Base-by-base conservation (phyloP, 2,113 vertebrate genomes). In the Nothobranchius furzeri region DNA sequence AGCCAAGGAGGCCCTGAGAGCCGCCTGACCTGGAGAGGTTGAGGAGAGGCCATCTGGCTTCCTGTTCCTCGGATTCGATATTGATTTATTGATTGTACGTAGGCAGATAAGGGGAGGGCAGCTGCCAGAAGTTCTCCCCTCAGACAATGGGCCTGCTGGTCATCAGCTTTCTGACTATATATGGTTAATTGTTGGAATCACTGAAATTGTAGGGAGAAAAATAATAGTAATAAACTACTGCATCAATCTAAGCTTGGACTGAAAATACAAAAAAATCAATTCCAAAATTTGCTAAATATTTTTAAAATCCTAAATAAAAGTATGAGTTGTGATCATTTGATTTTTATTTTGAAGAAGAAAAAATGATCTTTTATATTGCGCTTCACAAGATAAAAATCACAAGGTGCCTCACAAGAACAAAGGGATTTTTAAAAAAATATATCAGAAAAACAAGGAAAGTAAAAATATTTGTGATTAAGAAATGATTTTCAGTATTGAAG, bases 1-100 rank as follows among this genome's bases (percentile, higher is more conserved):
- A 93, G 90, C 91, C 70, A 37, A 73, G 81, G 76, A 86, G 88
- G 73, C 83, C 87, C 80, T 89, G 73, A 87, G 88, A 90, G 89
- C 14, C 9, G 62, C 65, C 82, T 76, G 73, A 78, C 69, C 88
- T 68, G 9, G 62, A 73, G 69, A 76, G 78, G 77, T 73, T 69
- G 78, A 69, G 70, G 78, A 75, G 83, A 88, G 85, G 81, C 91
- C 92, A 94, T 93, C 92, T 93, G 92, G 90, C 87, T 91, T 93
- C 92, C 88, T 91, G 77, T 87, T 87, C 83, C 87, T 87, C 85
- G 89, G 89, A 91, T 92, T 91, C 88, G 85, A 89, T 92, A 92
- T 92, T 92, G 92, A 92, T 92, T 91, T 92, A 93, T 92, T 93
- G 92, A 90, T 78, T 87, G 90, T 90, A 92, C 86, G 88, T 80